Evolutionary conservation across 1,140 invertebrate genomes (phyloP).

Genomic region (Saccostrea cuccullata): DNA sequence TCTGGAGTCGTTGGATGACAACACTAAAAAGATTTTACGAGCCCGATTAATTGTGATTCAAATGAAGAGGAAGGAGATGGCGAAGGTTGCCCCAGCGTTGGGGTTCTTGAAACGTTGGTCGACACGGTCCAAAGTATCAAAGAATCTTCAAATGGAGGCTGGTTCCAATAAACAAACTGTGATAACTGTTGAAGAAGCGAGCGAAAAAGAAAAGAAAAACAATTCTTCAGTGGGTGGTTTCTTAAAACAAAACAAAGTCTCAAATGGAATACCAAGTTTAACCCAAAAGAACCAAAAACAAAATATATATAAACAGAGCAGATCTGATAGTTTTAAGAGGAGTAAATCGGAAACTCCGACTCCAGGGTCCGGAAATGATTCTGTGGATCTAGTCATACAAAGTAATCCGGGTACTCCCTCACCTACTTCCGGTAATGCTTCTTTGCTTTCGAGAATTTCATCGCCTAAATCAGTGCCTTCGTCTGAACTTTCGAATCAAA

Average conservation of each 20-base stretch:
- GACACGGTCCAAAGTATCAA: neutral
- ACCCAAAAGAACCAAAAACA: neutral
- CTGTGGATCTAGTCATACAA: no score
- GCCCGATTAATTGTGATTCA: neutral
- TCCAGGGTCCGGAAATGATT: neutral
- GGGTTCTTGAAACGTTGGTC: neutral
- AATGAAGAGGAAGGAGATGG: conserved; percentile 13
- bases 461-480: neutral
- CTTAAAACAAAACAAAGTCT: conserved; percentile 13
- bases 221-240: neutral
- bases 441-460: neutral
- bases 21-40: conserved; percentile 3
- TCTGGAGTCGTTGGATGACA: neutral
- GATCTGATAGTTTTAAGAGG: neutral
- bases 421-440: neutral
- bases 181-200: neutral
- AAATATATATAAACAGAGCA: neutral
- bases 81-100: neutral
- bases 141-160: neutral
- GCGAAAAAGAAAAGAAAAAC: neutral
- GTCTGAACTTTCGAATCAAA: neutral
- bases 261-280: conserved; percentile 21
- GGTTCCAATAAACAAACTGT: conserved; percentile 14
- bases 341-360: neutral
- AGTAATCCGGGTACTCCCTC: no score